Conservation (phyloP, 2,888 invertebrate genomes). For the Neoascia interrupta region DNA sequence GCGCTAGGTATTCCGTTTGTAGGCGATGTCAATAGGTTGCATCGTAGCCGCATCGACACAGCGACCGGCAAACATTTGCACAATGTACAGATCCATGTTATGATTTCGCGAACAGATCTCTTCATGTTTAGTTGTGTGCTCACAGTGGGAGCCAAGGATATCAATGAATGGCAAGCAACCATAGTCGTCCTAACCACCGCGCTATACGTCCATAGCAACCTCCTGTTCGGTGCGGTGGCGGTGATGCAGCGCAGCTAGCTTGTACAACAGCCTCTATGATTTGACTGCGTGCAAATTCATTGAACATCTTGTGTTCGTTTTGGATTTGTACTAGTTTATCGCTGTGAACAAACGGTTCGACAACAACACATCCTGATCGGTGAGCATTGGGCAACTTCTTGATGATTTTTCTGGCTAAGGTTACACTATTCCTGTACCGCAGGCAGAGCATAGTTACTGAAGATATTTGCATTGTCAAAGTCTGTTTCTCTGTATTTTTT, state of each 20-base stretch:
- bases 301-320: constrained; percentile 64
- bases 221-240: constrained; percentile 19
- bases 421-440: too few species aligned
- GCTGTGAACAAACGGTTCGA: constrained; percentile 69
- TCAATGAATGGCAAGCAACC: constrained; percentile 62
- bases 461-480: too few species aligned
- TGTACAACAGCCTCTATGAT: constrained; percentile 66
- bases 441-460: too few species aligned
- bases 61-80: constrained; percentile 70
- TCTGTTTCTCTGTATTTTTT: too few species aligned
- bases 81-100: constrained; percentile 72
- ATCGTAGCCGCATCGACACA: constrained; percentile 64
- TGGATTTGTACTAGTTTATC: constrained; percentile 68
- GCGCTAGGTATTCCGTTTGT: constrained; percentile 58
- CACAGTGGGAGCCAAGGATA: constrained; percentile 68
- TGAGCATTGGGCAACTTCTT: too few species aligned
- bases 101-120: constrained; percentile 72
- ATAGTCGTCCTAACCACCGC: too few species aligned
- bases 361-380: constrained; percentile 65
- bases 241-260: constrained; percentile 40
- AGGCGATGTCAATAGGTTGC: constrained; percentile 68
- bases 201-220: too few species aligned
- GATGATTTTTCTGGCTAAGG: too few species aligned
- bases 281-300: constrained; percentile 68
- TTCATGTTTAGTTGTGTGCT: constrained; percentile 71